Evolutionary conservation across 2,888 invertebrate genomes (phyloP), one percentile per base, ranked within the genome.

Genomic region (Micoletzkya japonica): DNA sequence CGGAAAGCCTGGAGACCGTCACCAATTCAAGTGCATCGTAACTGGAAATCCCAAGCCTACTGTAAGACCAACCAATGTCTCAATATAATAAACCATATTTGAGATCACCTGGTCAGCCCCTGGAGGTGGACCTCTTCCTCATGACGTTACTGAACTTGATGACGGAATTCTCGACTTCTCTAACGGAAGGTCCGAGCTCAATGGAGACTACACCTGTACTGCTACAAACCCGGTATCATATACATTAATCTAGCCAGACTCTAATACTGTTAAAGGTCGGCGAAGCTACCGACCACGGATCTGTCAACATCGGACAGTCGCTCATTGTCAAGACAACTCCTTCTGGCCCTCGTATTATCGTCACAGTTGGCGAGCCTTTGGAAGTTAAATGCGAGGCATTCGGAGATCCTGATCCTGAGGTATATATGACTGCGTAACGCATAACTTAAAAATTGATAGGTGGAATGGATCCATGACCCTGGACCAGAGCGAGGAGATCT

Each of bases 341-440:
- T 30, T 70, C 80, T 36, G 83, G 82, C 7, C 79, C 82, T 2
- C 75, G 76, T 61, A 74, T 84, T 60, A 74, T 81, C n/a, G 73
- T 84, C 30, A 81, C 81, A 2, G 84, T 83, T 17, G 84, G 84
- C 10, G 83, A 84, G 50, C 82, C 82, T 32, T 72, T 84, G 50
- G 76, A 81, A 67, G 58, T 68, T 44, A 68, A 68, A 70, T 84
- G 84, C 72, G 82, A 82, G 67, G 84, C 85, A 6, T 75, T 80
- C 72, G 85, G 85, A 59, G 82, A 83, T 54, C 85, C 85, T 17
- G 85, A 85, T 54, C 85, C 85, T 26, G 78, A 80, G 71, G 79
- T 68, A n/a, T n/a, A n/a, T 20, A 24, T n/a, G 20, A 24, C 26
- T 17, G 39, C 7, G 39, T 7, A 17, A 39, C 17, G 39, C 39